These are phyloP conservation scores for Patiria miniata DNA, from an alignment of 35 echinoderm and acorn worm genomes.

Conservation along the genomic window DNA sequence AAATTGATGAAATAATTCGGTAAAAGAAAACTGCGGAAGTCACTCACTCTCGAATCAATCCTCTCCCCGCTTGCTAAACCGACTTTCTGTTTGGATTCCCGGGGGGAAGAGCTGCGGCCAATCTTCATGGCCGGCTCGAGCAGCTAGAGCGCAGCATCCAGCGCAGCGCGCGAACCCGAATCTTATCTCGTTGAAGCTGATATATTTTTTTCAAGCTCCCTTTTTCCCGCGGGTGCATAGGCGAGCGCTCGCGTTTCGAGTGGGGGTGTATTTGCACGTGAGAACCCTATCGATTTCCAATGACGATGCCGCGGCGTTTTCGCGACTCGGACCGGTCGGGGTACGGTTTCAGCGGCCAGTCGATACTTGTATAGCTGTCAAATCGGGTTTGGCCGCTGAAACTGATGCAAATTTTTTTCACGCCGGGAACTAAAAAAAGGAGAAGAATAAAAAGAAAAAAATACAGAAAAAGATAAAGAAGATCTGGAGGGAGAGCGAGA, in stretches of 20 bases:
- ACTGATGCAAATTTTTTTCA: constrained; percentile 14
- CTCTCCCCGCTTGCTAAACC: constrained; percentile 13
- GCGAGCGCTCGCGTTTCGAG: constrained; percentile 16
- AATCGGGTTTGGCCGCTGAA: constrained; percentile 21
- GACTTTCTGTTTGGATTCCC: constrained; percentile 28
- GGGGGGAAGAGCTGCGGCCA: not conserved
- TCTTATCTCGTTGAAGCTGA: too few species aligned
- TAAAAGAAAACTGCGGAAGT: constrained; percentile 20
- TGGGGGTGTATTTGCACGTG: constrained; percentile 18
- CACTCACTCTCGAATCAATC: constrained; percentile 30
- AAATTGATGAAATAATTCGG: constrained; percentile 26
- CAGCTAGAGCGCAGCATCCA: too few species aligned
- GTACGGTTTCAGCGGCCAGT: constrained; percentile 9
- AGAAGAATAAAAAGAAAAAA: too few species aligned
- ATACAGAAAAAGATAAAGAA: too few species aligned
- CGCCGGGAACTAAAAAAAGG: too few species aligned
- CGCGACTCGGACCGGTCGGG: not conserved
- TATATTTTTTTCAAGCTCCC: too few species aligned
- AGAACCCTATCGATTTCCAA: constrained; percentile 1
- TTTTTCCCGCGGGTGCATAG: not conserved
- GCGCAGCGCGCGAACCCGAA: too few species aligned
- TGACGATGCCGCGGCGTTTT: not conserved
- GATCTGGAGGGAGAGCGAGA: not conserved
- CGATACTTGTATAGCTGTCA: constrained; percentile 28
- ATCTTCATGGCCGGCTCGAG: not conserved